Conservation (phyloP, 2,888 invertebrate species). For the Cheilosia impressa region DNA sequence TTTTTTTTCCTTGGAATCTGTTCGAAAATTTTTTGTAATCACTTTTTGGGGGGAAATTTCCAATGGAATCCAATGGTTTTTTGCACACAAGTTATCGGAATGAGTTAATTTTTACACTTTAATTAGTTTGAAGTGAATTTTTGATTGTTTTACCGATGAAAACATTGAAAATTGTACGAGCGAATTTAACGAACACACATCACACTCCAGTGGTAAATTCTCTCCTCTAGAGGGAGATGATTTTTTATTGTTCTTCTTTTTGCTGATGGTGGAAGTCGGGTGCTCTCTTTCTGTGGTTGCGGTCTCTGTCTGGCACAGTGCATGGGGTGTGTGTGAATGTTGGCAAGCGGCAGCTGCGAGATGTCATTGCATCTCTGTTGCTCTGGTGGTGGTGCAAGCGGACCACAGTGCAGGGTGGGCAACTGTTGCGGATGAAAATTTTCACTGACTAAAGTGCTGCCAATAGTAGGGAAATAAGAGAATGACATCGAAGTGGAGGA, state of each 20-base stretch:
- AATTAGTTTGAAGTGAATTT: constrained; percentile 37
- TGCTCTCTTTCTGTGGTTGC: not conserved
- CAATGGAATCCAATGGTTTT: constrained; percentile 61
- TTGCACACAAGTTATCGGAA: constrained; percentile 50
- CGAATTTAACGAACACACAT: constrained; percentile 78
- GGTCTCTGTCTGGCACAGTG: not conserved
- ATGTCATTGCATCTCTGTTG: constrained; percentile 47
- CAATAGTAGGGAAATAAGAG: constrained; percentile 41
- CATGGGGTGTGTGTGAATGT: constrained; percentile 49
- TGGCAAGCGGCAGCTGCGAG: constrained; percentile 62
- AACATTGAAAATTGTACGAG: constrained; percentile 77
- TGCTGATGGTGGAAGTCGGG: not conserved
- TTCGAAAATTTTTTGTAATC: constrained; percentile 60
- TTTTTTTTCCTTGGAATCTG: constrained; percentile 57
- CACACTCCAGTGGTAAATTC: constrained; percentile 77
- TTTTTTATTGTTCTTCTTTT: constrained; percentile 49
- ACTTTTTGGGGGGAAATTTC: constrained; percentile 49
- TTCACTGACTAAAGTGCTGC: constrained; percentile 42
- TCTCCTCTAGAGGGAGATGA: constrained; percentile 75
- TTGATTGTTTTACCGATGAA: constrained; percentile 75
- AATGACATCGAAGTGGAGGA: constrained; percentile 39
- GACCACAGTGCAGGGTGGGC: constrained; percentile 34
- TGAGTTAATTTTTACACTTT: constrained; percentile 59
- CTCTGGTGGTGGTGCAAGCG: constrained; percentile 34
- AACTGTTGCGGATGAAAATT: constrained; percentile 65